A percentile compares a stretch with the other conserved stretches of the same genome.
Evolutionary conservation across 2,888 invertebrate species (phyloP).

Genomic region (Ctena decussata): DNA sequence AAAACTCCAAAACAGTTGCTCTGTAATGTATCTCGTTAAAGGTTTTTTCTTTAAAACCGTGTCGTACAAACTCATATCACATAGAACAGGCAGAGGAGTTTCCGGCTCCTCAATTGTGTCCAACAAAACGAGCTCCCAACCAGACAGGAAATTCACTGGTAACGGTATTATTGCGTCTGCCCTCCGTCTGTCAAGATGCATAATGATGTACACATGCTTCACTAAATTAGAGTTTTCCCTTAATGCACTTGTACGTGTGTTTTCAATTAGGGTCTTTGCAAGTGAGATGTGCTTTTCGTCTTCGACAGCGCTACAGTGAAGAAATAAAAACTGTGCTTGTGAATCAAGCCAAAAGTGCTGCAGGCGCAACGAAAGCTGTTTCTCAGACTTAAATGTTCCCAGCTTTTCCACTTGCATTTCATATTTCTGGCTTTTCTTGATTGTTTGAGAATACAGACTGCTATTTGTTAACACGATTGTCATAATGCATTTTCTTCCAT

Average conservation of each 20-base stretch:
- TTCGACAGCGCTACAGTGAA: slow-evolving; percentile 64
- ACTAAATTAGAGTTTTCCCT: background rate
- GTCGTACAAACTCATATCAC: slow-evolving; percentile 26
- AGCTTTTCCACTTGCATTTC: slow-evolving; percentile 62
- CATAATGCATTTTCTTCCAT: slow-evolving; percentile 7
- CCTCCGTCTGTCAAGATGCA: slow-evolving; percentile 43
- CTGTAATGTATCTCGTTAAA: slow-evolving; percentile 39
- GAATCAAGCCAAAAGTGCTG: slow-evolving; percentile 60
- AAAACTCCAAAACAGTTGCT: slow-evolving; percentile 70
- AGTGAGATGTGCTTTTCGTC: slow-evolving; percentile 68
- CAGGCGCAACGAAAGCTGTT: slow-evolving; percentile 55
- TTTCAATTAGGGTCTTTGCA: slow-evolving; percentile 62
- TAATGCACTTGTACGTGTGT: slow-evolving; percentile 21
- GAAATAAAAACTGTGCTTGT: slow-evolving; percentile 41
- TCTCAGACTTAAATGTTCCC: slow-evolving; percentile 72
- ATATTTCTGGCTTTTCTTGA: background rate
- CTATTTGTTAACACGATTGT: slow-evolving; percentile 66
- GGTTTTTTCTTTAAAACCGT: slow-evolving; percentile 45
- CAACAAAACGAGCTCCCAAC: slow-evolving; percentile 65
- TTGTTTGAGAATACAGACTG: slow-evolving; percentile 55
- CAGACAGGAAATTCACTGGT: slow-evolving; percentile 68
- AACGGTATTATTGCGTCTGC: slow-evolving; percentile 18
- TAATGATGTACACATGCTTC: slow-evolving; percentile 51
- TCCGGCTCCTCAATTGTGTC: slow-evolving; percentile 60
- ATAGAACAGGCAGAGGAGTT: slow-evolving; percentile 35